Evolutionary conservation across 2,888 invertebrate species (phyloP).

Genomic region (Altica lythri): DNA sequence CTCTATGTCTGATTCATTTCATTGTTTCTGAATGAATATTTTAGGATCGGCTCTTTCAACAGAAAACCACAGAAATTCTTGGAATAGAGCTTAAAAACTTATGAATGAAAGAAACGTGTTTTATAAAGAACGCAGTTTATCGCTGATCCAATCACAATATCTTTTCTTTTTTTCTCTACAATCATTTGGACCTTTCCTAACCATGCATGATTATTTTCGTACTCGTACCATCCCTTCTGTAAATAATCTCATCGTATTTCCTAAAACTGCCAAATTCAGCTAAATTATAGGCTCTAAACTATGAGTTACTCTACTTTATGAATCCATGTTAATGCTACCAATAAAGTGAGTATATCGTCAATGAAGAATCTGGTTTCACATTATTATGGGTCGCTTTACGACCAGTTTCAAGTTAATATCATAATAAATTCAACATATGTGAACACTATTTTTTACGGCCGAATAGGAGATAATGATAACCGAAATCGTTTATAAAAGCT

Average conservation of each 20-base stretch:
- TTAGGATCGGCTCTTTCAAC: slow-evolving; percentile 25
- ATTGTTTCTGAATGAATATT: slow-evolving; percentile 28
- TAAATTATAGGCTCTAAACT: slow-evolving; percentile 19
- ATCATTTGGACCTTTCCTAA: no score
- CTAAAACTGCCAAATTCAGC: slow-evolving; percentile 42
- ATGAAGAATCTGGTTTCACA: slow-evolving; percentile 48
- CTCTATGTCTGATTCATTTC: slow-evolving; percentile 20
- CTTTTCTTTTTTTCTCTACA: slow-evolving; percentile 8
- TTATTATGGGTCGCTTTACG: slow-evolving; percentile 47
- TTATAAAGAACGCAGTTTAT: slow-evolving; percentile 8
- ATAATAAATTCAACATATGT: slow-evolving; percentile 57
- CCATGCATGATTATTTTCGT: no score
- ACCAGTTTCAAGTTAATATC: slow-evolving; percentile 55
- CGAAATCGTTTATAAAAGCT: slow-evolving; percentile 46
- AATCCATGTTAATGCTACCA: slow-evolving; percentile 28
- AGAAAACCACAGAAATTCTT: slow-evolving; percentile 30
- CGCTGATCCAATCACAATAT: slow-evolving; percentile 10
- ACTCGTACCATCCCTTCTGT: no score
- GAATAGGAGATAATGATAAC: slow-evolving; percentile 45
- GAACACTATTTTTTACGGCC: slow-evolving; percentile 53
- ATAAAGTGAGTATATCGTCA: slow-evolving; percentile 40
- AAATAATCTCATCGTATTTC: no score
- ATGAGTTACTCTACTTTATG: slow-evolving; percentile 20
- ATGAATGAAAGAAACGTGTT: slow-evolving; percentile 28
- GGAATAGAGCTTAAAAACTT: slow-evolving; percentile 28